Conservation (phyloP, 1,140 invertebrate species). For the Brachionus rubens region DNA sequence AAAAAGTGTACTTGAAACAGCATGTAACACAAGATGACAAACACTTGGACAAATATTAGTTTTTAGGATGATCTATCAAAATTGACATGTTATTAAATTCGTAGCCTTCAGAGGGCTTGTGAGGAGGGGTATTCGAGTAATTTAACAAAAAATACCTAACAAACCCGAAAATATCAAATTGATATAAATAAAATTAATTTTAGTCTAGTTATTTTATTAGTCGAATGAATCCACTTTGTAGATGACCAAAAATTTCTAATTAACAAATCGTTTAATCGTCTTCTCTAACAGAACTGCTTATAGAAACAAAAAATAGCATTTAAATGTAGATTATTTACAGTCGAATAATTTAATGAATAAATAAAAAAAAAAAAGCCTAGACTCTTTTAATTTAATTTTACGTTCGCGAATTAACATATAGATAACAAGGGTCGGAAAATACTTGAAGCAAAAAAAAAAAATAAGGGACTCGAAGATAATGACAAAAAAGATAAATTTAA, state of each 20-base stretch:
- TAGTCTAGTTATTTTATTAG: conserved; percentile 24
- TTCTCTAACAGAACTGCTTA: no score
- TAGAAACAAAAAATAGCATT: no score
- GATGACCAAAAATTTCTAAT: conserved; percentile 13
- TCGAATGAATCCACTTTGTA: background rate
- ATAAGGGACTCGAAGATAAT: no score
- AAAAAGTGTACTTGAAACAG: no score
- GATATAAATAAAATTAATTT: conserved; percentile 39
- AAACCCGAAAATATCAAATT: conserved; percentile 10
- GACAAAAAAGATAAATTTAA: no score
- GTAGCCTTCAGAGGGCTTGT: background rate
- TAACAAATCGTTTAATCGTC: conserved; percentile 13
- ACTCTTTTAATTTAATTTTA: conserved; percentile 22
- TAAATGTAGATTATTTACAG: conserved; percentile 26
- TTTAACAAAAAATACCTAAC: background rate
- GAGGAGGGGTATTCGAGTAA: background rate
- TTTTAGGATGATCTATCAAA: conserved; percentile 32
- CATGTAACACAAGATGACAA: conserved; percentile 25
- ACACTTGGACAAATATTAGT: conserved; percentile 34
- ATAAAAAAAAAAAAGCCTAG: conserved; percentile 28
- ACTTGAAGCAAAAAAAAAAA: no score
- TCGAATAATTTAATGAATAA: conserved; percentile 29
- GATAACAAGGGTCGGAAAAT: no score
- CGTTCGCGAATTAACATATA: background rate
- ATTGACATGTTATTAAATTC: conserved; percentile 10